phyloP scores from a whole-genome alignment of 2,797 vertebrate genomes.

The Huso huso region DNA sequence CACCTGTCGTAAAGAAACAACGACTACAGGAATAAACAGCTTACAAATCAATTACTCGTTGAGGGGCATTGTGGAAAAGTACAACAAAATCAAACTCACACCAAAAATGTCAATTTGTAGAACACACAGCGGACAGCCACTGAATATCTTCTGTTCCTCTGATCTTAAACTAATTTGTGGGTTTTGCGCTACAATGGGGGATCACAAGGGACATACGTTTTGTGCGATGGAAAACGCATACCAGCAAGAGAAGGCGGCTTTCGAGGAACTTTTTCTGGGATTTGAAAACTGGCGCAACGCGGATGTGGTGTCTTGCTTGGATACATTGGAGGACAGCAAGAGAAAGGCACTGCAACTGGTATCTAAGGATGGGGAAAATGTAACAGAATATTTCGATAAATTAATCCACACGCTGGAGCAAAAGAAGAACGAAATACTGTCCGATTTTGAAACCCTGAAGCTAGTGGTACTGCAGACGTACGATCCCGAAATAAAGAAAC shows the following conservation, averaged over 20 bases:
- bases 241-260: constrained; percentile 70
- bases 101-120: constrained; percentile 81
- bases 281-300: constrained; percentile 77
- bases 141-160: constrained; percentile 90
- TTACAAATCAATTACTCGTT: constrained; percentile 88
- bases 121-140: constrained; percentile 77
- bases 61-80: constrained; percentile 90
- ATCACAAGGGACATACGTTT: constrained; percentile 77
- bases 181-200: constrained; percentile 80
- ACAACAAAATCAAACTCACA: constrained; percentile 74
- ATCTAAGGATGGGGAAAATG: constrained; percentile 77
- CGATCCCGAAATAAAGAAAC: constrained; percentile 82
- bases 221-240: constrained; percentile 84
- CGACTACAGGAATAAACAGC: constrained; percentile 72
- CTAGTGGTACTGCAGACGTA: constrained; percentile 85
- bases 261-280: constrained; percentile 69
- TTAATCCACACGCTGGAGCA: constrained; percentile 73
- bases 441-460: constrained; percentile 88
- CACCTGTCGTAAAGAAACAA: constrained; percentile 87
- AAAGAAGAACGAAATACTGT: constrained; percentile 85
- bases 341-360: constrained; percentile 78
- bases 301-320: constrained; percentile 74
- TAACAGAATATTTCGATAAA: constrained; percentile 82
- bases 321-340: constrained; percentile 80
- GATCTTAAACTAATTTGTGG: constrained; percentile 91